Conservation (phyloP, 2,797 vertebrate species). For the Propithecus perrieri region DNA sequence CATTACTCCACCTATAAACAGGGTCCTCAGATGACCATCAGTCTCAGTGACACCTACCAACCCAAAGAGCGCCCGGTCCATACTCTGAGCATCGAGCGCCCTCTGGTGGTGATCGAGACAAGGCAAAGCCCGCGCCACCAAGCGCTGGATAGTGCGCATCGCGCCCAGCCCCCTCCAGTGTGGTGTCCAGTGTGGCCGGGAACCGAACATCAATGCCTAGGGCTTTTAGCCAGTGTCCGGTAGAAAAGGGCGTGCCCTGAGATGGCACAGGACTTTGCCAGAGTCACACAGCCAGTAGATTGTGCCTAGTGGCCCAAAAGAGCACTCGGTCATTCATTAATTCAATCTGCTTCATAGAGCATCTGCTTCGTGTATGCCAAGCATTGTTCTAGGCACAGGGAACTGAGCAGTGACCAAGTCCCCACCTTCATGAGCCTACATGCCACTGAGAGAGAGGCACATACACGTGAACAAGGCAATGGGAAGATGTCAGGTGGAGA, state of each 20-base stretch:
- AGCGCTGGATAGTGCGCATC: fast-evolving
- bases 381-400: background rate
- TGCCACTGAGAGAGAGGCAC: background rate
- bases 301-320: background rate
- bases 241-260: background rate
- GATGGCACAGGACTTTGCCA: background rate
- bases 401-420: background rate
- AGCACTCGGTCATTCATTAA: background rate
- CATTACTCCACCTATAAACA: background rate
- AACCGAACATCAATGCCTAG: background rate
- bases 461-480: background rate
- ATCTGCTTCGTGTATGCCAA: background rate
- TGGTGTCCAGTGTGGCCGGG: fast-evolving
- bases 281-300: background rate
- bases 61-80: background rate
- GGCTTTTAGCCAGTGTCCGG: background rate
- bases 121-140: background rate
- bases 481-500: background rate
- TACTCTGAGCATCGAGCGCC: background rate
- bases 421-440: background rate
- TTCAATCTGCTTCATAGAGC: background rate
- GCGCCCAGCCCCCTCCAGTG: background rate
- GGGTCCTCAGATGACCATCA: background rate
- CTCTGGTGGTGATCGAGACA: conserved; percentile 45
- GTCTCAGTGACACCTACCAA: background rate